Conservation (phyloP, 2,113 vertebrate genomes). For the Pteruthius melanotis region DNA sequence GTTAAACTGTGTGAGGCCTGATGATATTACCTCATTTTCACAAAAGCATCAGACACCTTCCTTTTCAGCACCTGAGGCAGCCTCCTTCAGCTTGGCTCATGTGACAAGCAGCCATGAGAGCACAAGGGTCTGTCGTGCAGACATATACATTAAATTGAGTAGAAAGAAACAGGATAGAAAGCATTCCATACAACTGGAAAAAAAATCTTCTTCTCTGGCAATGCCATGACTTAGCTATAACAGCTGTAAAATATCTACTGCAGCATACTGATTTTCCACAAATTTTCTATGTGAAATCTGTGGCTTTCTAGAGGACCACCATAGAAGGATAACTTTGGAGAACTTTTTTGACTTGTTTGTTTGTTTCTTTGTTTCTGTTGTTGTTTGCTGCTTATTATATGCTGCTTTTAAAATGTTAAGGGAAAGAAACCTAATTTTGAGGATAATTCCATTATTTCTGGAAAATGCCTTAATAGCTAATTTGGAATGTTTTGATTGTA, state of each 20-base stretch:
- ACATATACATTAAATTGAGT: rapidly evolving
- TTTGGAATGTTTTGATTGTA: not conserved
- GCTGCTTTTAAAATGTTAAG: not conserved
- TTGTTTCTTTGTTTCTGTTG: not conserved
- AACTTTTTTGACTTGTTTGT: not conserved
- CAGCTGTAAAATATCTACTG: not conserved
- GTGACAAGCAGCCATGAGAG: not conserved
- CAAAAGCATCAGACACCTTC: not conserved
- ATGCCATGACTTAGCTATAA: not conserved
- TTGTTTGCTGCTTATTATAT: not conserved
- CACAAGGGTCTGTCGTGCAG: rapidly evolving
- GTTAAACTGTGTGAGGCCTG: not conserved
- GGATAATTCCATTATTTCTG: not conserved
- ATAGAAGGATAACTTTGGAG: not conserved
- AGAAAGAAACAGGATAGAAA: not conserved
- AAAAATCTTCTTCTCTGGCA: not conserved
- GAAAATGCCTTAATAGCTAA: not conserved
- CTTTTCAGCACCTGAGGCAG: not conserved
- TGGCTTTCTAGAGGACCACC: not conserved
- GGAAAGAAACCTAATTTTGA: not conserved
- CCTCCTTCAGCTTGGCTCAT: not conserved
- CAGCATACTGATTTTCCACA: not conserved
- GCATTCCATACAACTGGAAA: not conserved
- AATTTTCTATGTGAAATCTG: not conserved
- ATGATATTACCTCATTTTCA: not conserved